phyloP scores from a whole-genome alignment of 2,113 vertebrate species.

The Ciconia boyciana region DNA sequence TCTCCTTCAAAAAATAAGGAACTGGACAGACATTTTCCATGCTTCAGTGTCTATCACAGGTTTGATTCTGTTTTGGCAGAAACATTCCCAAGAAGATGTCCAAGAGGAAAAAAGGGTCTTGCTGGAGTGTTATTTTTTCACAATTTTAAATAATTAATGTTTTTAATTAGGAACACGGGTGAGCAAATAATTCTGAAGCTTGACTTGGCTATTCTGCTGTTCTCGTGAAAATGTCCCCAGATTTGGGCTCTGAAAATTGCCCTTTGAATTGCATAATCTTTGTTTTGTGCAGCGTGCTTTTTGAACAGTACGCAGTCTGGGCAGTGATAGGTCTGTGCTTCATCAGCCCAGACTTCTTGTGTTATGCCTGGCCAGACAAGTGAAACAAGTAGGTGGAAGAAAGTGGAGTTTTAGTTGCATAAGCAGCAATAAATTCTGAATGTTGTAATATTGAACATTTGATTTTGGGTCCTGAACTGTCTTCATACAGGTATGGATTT shows the following conservation, averaged over 20 bases:
- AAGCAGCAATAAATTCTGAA: not conserved
- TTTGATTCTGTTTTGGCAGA: not conserved
- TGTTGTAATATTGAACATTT: not conserved
- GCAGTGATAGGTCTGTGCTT: not conserved
- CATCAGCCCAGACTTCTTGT: not conserved
- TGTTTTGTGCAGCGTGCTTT: not conserved
- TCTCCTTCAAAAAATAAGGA: not conserved
- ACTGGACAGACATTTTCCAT: not conserved
- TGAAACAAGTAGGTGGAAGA: not conserved
- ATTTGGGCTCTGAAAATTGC: not conserved
- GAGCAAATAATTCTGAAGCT: not conserved
- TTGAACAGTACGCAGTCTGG: not conserved
- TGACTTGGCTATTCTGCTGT: not conserved
- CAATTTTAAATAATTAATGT: not conserved
- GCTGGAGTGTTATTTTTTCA: not conserved
- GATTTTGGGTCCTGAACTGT: not conserved
- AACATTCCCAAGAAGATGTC: not conserved
- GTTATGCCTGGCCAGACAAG: not conserved
- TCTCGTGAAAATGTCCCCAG: not conserved
- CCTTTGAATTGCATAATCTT: not conserved
- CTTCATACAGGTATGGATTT: not conserved
- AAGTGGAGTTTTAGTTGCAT: not conserved
- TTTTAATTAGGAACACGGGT: not conserved
- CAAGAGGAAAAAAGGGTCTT: not conserved
- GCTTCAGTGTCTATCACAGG: not conserved